Base-by-base conservation (phyloP, 2,888 invertebrate genomes). In the Eupithecia centaureata region DNA sequence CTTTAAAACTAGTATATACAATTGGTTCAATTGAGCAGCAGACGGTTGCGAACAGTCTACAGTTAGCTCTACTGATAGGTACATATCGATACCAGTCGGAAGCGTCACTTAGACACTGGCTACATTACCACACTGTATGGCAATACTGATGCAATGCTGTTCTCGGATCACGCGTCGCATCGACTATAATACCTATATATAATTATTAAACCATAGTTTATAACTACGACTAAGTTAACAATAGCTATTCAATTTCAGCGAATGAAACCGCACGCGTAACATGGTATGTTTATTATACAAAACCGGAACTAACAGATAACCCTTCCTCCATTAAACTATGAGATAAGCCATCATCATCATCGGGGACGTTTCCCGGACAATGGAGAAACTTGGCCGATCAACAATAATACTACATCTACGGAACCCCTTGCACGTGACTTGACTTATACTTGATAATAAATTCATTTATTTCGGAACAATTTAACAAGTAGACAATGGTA, bases 381-480 rank as follows among this genome's bases (percentile, higher is more conserved):
- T 58, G 54, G 68, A 32, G 56, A 69, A 65, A 69, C 68, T 68
- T 65, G 54, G 32, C 28, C 64, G 57, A 58, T 69, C 60, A 62
- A 65, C 54, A 63, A 59, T 65, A 68, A 58, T 42, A 60, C 59
- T 42, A 60, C 59, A 52, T 5, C 63, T 68, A 30, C 65, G 63
- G 68, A 72, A 70, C 72, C 72, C 72, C 66, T 56, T 30, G 71
- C 72, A 75, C 77, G 76, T 77, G 76, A 75, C 71, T 67, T 52
- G 74, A 73, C 76, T 71, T 52, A 61, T 63, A 66, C 70, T 74
- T 74, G 73, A 76, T 74, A 74, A 74, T n/a, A n/a, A n/a, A n/a
- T n/a, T n/a, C n/a, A n/a, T n/a, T n/a, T n/a, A n/a, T n/a, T n/a
- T n/a, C n/a, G n/a, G n/a, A n/a, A n/a, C n/a, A n/a, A n/a, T n/a